These are phyloP conservation scores for Saimiri boliviensis DNA, from an alignment of 2,113 vertebrate genomes.

Conservation along the genomic window DNA sequence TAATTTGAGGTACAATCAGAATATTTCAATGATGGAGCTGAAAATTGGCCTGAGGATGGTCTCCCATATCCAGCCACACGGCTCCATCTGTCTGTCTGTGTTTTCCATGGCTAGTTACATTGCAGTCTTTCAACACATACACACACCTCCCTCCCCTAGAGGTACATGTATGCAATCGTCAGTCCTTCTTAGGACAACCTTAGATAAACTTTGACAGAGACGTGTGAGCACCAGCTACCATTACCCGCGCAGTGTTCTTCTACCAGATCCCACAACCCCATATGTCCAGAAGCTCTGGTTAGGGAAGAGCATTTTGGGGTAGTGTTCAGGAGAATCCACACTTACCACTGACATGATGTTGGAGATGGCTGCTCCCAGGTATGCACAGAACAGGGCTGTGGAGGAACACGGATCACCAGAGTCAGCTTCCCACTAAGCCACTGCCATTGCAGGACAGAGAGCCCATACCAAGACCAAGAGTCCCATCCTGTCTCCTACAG, in stretches of 20 bases:
- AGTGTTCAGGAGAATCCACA: background rate
- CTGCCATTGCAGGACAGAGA: background rate
- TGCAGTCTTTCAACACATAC: background rate
- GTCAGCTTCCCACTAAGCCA: background rate
- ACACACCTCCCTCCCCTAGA: background rate
- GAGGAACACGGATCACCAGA: background rate
- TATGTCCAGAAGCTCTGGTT: background rate
- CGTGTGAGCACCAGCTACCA: background rate
- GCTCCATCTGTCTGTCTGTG: background rate
- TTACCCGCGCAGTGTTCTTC: background rate
- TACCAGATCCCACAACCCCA: background rate
- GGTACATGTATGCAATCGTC: background rate
- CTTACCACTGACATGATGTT: conserved; percentile 92
- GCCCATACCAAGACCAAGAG: background rate
- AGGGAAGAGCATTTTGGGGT: background rate
- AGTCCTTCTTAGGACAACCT: background rate
- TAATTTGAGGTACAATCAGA: background rate
- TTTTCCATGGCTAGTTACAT: background rate
- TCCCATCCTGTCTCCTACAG: background rate
- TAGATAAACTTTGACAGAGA: background rate
- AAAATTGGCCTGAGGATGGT: background rate
- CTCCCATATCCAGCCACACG: background rate
- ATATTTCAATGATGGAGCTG: background rate
- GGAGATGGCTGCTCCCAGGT: conserved; percentile 89
- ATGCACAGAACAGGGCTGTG: conserved; percentile 91